Conservation (phyloP, 2,113 vertebrate species). For the Chinchilla lanigera region DNA sequence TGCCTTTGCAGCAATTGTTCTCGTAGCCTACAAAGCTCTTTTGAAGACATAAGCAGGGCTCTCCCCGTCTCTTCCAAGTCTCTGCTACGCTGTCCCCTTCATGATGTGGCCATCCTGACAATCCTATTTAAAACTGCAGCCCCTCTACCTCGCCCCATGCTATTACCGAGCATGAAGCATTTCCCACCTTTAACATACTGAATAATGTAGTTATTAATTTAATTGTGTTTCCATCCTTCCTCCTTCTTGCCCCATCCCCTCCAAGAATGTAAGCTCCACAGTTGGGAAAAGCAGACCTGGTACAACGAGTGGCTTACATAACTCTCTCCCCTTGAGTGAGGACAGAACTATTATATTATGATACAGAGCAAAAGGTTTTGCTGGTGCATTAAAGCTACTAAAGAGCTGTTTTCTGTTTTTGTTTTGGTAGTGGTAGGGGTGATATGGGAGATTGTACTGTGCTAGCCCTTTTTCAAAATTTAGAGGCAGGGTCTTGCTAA, state of each 20-base stretch:
- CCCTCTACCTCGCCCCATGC: neutral
- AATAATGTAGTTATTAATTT: neutral
- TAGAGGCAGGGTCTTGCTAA: neutral
- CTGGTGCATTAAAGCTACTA: neutral
- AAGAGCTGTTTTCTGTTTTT: neutral
- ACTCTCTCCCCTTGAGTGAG: neutral
- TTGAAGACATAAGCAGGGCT: neutral
- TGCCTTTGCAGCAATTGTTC: neutral
- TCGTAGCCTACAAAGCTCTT: neutral
- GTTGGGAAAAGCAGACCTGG: neutral
- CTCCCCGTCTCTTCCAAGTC: neutral
- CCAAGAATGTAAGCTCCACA: neutral
- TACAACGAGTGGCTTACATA: neutral
- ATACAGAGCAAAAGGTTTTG: neutral
- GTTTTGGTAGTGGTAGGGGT: neutral
- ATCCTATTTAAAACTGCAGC: neutral
- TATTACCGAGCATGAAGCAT: neutral
- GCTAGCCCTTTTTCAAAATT: neutral
- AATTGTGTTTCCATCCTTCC: neutral
- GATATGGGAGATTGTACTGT: neutral
- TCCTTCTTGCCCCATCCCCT: neutral
- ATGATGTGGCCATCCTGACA: neutral
- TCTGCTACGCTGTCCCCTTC: neutral
- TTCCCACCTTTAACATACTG: neutral
- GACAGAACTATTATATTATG: neutral